A percentile compares a stretch with the other conserved stretches of the same genome.
Evolutionary conservation across 2,797 vertebrate genomes (phyloP).

Genomic region (Hapalemur alaotrensis): DNA sequence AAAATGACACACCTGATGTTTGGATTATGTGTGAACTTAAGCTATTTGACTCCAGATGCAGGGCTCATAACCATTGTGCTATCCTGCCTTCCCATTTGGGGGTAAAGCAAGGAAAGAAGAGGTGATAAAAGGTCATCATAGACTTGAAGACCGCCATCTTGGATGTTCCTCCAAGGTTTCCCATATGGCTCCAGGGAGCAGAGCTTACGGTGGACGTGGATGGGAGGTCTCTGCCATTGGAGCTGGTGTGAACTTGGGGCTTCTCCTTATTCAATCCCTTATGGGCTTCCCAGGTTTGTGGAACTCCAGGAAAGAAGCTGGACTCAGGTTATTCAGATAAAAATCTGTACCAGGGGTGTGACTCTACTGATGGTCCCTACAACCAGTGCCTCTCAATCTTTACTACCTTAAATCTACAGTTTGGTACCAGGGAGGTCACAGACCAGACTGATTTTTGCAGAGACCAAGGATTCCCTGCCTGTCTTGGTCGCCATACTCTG

Average conservation of each 20-base stretch:
- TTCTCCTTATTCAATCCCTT: background rate
- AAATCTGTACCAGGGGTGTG: no score
- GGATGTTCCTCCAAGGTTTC: background rate
- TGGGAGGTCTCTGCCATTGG: background rate
- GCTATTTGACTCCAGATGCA: no score
- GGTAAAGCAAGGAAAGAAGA: rapidly evolving
- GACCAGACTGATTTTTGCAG: background rate
- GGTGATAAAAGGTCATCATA: rapidly evolving
- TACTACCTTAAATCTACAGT: rapidly evolving
- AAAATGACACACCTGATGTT: background rate
- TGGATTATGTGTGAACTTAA: background rate
- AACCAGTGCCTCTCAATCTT: background rate
- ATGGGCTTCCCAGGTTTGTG: background rate
- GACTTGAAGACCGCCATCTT: background rate
- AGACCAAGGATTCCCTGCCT: background rate
- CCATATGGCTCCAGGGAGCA: background rate
- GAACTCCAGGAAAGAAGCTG: background rate
- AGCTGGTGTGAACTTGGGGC: background rate
- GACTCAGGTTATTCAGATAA: no score
- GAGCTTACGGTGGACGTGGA: background rate
- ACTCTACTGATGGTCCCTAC: no score
- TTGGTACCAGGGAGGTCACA: background rate
- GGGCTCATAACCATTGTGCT: rapidly evolving
- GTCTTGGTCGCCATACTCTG: background rate
- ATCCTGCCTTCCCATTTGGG: background rate